Conservation (phyloP, 2,888 invertebrate species). For the Colostygia pectinataria region DNA sequence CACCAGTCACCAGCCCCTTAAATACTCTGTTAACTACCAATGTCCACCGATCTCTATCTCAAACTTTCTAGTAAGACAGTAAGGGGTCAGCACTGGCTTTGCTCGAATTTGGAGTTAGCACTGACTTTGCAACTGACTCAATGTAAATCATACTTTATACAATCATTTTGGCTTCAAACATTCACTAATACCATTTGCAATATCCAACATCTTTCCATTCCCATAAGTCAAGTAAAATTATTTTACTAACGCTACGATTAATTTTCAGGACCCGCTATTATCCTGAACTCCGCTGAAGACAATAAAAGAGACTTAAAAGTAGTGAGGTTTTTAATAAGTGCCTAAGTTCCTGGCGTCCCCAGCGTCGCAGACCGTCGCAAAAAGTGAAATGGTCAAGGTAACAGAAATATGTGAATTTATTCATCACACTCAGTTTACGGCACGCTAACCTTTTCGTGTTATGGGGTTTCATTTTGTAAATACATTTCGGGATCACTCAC, state of each 20-base stretch:
- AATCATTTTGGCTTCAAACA: too few relatives aligned
- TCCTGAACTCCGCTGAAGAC: slow-evolving; percentile 75
- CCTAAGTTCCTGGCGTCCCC: slow-evolving; percentile 54
- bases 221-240: slow-evolving; percentile 41
- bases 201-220: slow-evolving; percentile 16
- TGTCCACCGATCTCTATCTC: too few relatives aligned
- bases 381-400: slow-evolving; percentile 83
- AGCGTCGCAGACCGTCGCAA: slow-evolving; percentile 63
- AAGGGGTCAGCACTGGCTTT: too few relatives aligned
- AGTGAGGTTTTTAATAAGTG: slow-evolving; percentile 62
- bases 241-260: slow-evolving; percentile 56
- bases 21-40: too few relatives aligned
- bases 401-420: slow-evolving; percentile 71
- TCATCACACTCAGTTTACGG: slow-evolving; percentile 68
- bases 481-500: slow-evolving; percentile 71
- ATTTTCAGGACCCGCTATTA: slow-evolving; percentile 76
- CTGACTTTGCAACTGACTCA: too few relatives aligned
- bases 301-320: slow-evolving; percentile 58
- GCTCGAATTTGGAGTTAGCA: too few relatives aligned
- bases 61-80: too few relatives aligned
- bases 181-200: background rate
- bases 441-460: slow-evolving; percentile 76
- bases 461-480: slow-evolving; percentile 75
- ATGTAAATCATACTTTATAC: too few relatives aligned
- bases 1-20: too few relatives aligned